Evolutionary conservation across 2,888 invertebrate species (phyloP).

Genomic region (Netelia melanura): DNA sequence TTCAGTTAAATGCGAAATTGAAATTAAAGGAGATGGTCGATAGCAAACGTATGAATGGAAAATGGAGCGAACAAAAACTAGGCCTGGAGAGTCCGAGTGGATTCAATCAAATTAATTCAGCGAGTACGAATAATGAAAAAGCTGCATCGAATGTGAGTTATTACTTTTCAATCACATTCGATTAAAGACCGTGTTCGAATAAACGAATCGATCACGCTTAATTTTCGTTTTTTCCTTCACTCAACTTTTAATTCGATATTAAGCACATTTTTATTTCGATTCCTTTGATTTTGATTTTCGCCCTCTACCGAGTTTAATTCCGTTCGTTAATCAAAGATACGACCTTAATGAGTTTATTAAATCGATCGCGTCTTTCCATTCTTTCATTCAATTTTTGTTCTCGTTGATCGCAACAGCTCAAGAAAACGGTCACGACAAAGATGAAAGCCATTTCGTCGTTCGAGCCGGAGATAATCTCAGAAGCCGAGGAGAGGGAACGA

Average conservation of each 20-base stretch:
- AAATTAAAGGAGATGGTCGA: conserved; percentile 76
- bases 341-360: too few relatives aligned
- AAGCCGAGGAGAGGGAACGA: conserved; percentile 91
- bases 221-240: conserved; percentile 10
- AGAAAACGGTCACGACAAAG: conserved; percentile 63
- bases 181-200: neutral
- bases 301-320: too few relatives aligned
- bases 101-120: conserved; percentile 50
- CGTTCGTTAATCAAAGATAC: too few relatives aligned
- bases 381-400: neutral
- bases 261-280: neutral
- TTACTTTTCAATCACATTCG: conserved; percentile 8
- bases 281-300: neutral
- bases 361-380: too few relatives aligned
- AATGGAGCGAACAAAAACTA: conserved; percentile 77
- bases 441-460: conserved; percentile 85
- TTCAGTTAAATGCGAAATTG: conserved; percentile 68
- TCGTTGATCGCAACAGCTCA: conserved; percentile 72
- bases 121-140: conserved; percentile 86
- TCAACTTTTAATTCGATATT: neutral
- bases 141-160: conserved; percentile 78
- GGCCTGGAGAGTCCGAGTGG: conserved; percentile 74
- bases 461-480: conserved; percentile 89
- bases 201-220: neutral
- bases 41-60: conserved; percentile 72